Conservation (phyloP, 2,113 vertebrate species). For the Sinocyclocheilus anophthalmus region DNA sequence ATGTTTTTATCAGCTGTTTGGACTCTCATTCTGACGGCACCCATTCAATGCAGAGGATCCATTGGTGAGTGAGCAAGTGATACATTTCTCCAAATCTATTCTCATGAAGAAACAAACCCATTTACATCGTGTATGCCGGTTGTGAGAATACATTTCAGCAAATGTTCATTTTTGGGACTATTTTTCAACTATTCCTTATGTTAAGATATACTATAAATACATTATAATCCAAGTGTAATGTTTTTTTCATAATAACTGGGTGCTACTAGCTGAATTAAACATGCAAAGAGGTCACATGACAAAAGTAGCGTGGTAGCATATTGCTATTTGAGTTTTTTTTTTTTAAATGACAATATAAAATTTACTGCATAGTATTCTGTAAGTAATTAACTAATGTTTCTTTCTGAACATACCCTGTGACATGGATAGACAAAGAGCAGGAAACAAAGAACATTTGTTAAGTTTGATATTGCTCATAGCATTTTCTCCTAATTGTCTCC, state of each 20-base stretch:
- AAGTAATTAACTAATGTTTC: neutral
- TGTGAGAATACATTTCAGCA: neutral
- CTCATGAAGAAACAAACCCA: neutral
- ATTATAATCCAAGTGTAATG: neutral
- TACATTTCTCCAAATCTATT: neutral
- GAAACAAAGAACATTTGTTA: conserved; percentile 48
- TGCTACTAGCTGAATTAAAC: neutral
- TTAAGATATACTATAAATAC: neutral
- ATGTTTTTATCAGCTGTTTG: neutral
- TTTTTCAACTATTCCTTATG: neutral
- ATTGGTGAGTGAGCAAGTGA: no score
- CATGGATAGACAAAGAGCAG: neutral
- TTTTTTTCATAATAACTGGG: neutral
- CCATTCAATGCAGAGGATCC: neutral
- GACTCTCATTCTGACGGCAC: no score
- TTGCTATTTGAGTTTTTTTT: no score
- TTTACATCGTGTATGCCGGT: neutral
- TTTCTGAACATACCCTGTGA: neutral
- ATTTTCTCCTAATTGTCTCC: conserved; percentile 48
- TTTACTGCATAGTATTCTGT: neutral
- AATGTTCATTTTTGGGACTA: neutral
- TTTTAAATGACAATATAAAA: neutral
- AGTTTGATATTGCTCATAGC: conserved; percentile 23
- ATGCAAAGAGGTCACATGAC: neutral
- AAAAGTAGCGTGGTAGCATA: neutral